Evolutionary conservation across 2,888 invertebrate species (phyloP), one percentile per base, ranked within the genome.

Genomic region (Xylocampa areola): DNA sequence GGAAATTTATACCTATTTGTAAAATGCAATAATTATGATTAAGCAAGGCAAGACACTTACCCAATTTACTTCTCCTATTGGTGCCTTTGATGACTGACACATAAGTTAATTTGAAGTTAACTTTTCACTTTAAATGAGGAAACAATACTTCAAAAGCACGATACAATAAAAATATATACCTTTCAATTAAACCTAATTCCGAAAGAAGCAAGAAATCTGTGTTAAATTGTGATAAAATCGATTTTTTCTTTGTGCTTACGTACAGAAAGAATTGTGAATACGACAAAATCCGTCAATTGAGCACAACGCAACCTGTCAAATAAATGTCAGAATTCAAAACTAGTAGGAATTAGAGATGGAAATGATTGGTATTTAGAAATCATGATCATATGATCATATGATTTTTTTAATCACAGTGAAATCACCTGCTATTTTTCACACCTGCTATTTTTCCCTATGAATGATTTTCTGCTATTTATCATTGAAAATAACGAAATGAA

Each of bases 221-320:
- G 51, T 6, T 14, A 53, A 43, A 11, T 41, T 27, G 49, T 44
- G 62, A 67, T 48, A 63, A 74, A 72, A 74, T 72, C 71, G 35
- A 74, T 74, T 71, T 41, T 65, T 36, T 71, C 45, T 65, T 36
- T 33, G 37, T 70, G 74, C 66, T 49, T 70, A 63, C 53, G 63
- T 57, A 36, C 30, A 47, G n/a, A n/a, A n/a, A n/a, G n/a, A n/a
- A n/a, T n/a, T n/a, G n/a, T n/a, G n/a, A n/a, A n/a, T 8, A 64
- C 40, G 67, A 76, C 73, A 67, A 45, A 30, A 8, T 25, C 25
- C 10, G 25, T 7, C 25, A 25, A 1, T 23, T 23, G 6, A 23
- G 6, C 1, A 5, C 5, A 30, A 2, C 7, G 13, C 32, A 8
- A 13, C 2, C 2, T 10, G 27, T 39, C 39, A 35, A 0, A 11